Evolutionary conservation across 2,797 vertebrate genomes (phyloP).

Genomic region (Pipistrellus kuhlii): DNA sequence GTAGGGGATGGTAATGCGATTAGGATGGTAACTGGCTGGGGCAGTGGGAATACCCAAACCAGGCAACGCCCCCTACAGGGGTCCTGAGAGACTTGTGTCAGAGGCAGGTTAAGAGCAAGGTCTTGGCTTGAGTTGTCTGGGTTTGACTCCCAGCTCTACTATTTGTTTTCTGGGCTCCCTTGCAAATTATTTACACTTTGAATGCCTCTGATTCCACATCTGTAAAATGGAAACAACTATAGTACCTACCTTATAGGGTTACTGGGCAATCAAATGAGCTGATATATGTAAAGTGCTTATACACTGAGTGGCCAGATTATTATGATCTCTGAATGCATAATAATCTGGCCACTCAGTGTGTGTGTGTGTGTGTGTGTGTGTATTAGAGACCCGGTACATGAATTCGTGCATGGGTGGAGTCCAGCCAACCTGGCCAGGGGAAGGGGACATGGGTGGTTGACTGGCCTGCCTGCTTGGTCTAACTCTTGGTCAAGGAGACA

Average conservation of each 20-base stretch:
- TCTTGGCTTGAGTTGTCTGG: background rate
- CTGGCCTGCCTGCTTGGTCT: too few species aligned
- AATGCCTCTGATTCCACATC: background rate
- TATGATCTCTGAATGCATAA: too few species aligned
- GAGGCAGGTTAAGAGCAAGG: background rate
- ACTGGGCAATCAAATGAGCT: background rate
- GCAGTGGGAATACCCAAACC: background rate
- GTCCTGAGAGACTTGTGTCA: conserved; percentile 10
- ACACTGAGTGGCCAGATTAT: too few species aligned
- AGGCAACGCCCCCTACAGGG: background rate
- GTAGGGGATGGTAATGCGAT: conserved; percentile 64
- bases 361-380: too few species aligned
- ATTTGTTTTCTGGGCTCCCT: conserved; percentile 10
- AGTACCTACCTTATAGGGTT: background rate
- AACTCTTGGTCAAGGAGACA: too few species aligned
- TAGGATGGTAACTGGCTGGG: background rate
- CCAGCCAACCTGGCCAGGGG: too few species aligned
- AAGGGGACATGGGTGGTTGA: too few species aligned
- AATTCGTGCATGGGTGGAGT: too few species aligned
- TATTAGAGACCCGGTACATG: too few species aligned
- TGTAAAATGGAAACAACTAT: conserved; percentile 1
- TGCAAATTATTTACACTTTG: background rate
- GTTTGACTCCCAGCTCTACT: background rate
- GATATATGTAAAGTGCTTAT: background rate
- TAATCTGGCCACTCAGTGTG: too few species aligned